phyloP scores from a whole-genome alignment of 2,797 vertebrate genomes.

The Aldrovandia affinis region DNA sequence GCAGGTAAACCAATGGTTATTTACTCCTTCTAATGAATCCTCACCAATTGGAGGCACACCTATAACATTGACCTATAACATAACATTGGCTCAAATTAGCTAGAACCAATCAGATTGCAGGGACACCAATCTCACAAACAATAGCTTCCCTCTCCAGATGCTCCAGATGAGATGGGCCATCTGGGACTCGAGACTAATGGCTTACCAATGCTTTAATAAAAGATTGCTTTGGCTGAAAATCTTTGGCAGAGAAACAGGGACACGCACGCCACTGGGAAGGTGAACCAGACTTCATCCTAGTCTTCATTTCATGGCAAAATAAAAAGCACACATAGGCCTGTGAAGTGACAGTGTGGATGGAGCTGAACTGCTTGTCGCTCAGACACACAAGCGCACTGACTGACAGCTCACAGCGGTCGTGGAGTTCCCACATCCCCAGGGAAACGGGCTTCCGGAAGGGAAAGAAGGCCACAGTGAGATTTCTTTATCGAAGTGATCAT shows the following conservation, averaged over 20 bases:
- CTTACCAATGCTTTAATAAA: not conserved
- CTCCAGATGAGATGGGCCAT: not conserved
- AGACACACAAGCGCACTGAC: constrained; percentile 7
- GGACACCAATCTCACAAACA: no score
- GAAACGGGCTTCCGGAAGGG: not conserved
- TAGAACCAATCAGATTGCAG: not conserved
- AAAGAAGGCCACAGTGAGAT: not conserved
- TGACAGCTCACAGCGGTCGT: not conserved
- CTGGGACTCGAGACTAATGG: not conserved
- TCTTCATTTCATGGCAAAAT: not conserved
- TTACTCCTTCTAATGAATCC: not conserved
- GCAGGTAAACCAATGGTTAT: not conserved
- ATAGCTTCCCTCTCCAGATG: no score
- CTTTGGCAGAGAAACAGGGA: not conserved
- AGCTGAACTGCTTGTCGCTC: constrained; percentile 19
- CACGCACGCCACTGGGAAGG: not conserved
- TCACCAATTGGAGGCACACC: not conserved
- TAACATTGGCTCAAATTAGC: not conserved
- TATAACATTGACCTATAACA: not conserved
- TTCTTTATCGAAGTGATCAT: not conserved
- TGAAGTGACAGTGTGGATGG: constrained; percentile 32
- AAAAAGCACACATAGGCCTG: constrained; percentile 28
- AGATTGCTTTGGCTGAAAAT: not conserved
- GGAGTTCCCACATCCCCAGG: not conserved
- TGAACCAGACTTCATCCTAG: constrained; percentile 1